A percentile compares a stretch with the other conserved stretches of the same genome.
Evolutionary conservation across 2,888 invertebrate genomes (phyloP).

Genomic region (Troilus luridus): DNA sequence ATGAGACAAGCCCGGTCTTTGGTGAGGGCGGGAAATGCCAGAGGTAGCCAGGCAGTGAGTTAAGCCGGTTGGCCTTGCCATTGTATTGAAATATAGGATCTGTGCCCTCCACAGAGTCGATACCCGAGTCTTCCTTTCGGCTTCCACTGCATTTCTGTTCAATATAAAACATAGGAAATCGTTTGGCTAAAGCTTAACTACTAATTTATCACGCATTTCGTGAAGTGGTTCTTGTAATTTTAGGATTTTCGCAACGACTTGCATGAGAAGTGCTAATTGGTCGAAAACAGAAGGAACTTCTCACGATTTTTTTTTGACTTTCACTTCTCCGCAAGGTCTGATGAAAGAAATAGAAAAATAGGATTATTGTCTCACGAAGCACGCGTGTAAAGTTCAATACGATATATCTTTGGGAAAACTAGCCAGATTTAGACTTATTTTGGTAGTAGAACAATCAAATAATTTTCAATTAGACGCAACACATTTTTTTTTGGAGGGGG

Average conservation of each 20-base stretch:
- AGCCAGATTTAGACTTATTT: too few relatives aligned
- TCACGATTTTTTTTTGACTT: background rate
- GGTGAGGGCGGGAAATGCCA: background rate
- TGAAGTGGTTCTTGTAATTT: background rate
- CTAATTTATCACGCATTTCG: background rate
- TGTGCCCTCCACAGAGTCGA: background rate
- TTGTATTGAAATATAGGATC: conserved; percentile 48
- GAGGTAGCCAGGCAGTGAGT: background rate
- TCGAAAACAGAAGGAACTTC: background rate
- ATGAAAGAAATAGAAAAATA: background rate
- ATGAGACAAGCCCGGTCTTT: background rate
- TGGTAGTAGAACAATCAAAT: too few relatives aligned
- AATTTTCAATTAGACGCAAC: too few relatives aligned
- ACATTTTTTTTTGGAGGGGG: too few relatives aligned
- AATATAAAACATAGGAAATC: background rate
- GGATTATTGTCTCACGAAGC: too few relatives aligned
- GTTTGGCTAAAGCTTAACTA: background rate
- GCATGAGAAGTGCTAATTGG: background rate
- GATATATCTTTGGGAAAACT: too few relatives aligned
- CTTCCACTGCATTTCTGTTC: background rate
- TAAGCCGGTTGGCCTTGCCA: background rate
- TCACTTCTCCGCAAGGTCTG: background rate
- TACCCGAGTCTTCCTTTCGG: background rate
- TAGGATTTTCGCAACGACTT: background rate
- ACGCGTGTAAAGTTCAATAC: too few relatives aligned